Evolutionary conservation across 2,888 invertebrate species (phyloP).

Genomic region (Coenonympha glycerion): DNA sequence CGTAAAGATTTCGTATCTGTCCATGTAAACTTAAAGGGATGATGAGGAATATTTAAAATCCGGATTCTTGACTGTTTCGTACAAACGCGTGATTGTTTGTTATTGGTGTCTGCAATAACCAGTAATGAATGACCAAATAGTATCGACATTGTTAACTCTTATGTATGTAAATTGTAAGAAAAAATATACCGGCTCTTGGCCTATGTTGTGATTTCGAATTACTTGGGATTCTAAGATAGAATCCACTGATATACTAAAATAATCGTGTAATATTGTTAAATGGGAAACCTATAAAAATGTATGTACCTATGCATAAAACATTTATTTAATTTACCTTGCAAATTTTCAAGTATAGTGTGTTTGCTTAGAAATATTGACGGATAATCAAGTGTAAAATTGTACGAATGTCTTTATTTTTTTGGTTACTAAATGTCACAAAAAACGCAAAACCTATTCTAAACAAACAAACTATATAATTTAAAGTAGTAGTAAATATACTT

Average conservation of each 20-base stretch:
- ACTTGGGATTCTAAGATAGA: background rate
- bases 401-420: too few relatives aligned
- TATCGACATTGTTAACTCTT: background rate
- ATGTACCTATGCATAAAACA: slow-evolving; percentile 10
- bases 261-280: slow-evolving; percentile 1
- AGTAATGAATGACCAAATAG: too few relatives aligned
- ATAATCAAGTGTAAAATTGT: too few relatives aligned
- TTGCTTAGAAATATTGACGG: background rate
- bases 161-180: slow-evolving; percentile 24
- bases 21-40: too few relatives aligned
- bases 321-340: background rate
- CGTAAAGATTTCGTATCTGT: too few relatives aligned
- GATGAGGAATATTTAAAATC: too few relatives aligned
- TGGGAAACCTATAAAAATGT: background rate
- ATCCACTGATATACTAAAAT: background rate
- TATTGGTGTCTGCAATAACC: too few relatives aligned
- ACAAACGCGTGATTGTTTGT: too few relatives aligned
- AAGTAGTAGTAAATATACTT: too few relatives aligned
- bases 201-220: slow-evolving; percentile 6
- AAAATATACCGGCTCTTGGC: background rate
- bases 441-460: background rate
- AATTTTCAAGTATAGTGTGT: background rate
- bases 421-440: background rate
- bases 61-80: too few relatives aligned
- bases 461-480: slow-evolving; percentile 9